A percentile compares a stretch with the other conserved stretches of the same genome.
phyloP scores from a whole-genome alignment of 2,797 vertebrate genomes.

The Malurus splendens region DNA sequence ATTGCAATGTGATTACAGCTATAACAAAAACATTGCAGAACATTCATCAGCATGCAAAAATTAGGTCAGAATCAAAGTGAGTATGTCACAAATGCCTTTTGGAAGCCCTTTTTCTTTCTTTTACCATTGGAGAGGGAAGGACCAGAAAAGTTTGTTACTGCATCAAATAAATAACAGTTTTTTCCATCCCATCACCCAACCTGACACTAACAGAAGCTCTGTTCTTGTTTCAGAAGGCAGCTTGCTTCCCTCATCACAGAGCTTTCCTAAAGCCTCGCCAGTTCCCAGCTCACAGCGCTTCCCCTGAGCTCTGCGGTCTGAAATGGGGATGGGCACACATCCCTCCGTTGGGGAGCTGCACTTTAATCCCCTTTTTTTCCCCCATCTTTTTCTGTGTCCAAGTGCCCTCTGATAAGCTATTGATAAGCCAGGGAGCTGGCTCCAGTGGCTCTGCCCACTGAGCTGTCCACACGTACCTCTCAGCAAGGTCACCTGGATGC shows the following conservation, averaged over 20 bases:
- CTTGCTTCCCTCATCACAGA: background rate
- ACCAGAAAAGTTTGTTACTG: background rate
- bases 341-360: rapidly evolving
- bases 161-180: background rate
- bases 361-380: background rate
- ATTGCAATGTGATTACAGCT: background rate
- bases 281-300: background rate
- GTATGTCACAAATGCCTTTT: background rate
- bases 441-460: background rate
- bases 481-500: background rate
- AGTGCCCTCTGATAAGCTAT: background rate
- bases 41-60: background rate
- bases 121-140: background rate
- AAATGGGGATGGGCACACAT: rapidly evolving
- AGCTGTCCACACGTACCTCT: rapidly evolving
- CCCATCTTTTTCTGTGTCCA: background rate
- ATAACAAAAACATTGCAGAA: background rate
- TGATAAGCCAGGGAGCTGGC: background rate
- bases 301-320: background rate
- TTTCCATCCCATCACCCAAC: background rate
- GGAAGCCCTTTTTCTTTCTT: background rate
- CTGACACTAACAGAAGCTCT: background rate
- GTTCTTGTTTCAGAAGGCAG: background rate
- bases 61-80: background rate
- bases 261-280: background rate